Conservation (phyloP, 2,113 vertebrate species). For the Entomyzon cyanotis region DNA sequence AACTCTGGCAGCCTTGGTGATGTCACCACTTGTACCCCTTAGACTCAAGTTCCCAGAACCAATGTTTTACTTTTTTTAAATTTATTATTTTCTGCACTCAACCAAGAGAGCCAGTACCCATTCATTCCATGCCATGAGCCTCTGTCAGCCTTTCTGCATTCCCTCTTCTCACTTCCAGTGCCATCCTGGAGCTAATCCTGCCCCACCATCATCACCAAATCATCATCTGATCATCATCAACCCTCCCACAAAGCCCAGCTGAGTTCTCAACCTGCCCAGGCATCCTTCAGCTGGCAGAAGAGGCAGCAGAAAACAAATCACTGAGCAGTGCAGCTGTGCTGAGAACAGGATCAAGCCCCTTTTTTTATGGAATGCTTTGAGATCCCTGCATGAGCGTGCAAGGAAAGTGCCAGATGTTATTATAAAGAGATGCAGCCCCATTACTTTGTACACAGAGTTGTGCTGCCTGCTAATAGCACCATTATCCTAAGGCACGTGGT, state of each 20-base stretch:
- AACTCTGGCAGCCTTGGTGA: background rate
- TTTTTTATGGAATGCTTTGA: background rate
- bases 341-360: background rate
- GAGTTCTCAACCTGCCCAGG: background rate
- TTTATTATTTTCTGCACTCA: background rate
- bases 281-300: background rate
- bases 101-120: fast-evolving
- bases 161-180: background rate
- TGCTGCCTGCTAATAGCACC: conserved; percentile 55
- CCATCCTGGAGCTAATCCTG: background rate
- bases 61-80: background rate
- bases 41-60: background rate
- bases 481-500: conserved; percentile 60
- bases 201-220: background rate
- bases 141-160: background rate
- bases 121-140: background rate
- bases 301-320: background rate
- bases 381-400: background rate
- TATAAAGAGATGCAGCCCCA: conserved; percentile 50
- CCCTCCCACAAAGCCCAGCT: background rate
- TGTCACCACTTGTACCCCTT: background rate
- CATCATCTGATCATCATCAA: background rate
- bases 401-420: conserved; percentile 20
- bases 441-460: conserved; percentile 25
- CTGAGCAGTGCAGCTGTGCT: background rate